Evolutionary conservation across 2,797 vertebrate species (phyloP).

Genomic region (Podarcis siculus): DNA sequence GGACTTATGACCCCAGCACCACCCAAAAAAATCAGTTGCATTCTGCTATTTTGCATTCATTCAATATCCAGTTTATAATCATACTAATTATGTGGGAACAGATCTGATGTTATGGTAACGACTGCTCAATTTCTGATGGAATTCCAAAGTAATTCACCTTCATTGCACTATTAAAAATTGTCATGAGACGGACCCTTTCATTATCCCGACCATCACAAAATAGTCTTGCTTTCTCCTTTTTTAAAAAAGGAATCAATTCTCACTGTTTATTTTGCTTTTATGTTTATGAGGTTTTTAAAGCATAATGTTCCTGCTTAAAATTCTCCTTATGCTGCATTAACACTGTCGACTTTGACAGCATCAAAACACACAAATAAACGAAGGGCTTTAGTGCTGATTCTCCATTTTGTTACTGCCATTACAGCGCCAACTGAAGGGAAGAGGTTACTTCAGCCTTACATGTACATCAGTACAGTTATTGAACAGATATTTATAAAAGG

Average conservation of each 20-base stretch:
- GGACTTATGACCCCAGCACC: no score
- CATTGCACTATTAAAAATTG: conserved; percentile 77
- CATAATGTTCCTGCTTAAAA: conserved; percentile 74
- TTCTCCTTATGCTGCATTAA: conserved; percentile 71
- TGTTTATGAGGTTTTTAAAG: conserved; percentile 74
- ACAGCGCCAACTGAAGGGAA: conserved; percentile 32
- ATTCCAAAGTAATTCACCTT: conserved; percentile 73
- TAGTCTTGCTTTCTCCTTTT: conserved; percentile 59
- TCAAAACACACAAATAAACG: conserved; percentile 74
- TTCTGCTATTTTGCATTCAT: conserved; percentile 77
- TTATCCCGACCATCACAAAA: conserved; percentile 64
- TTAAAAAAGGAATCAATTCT: conserved; percentile 60
- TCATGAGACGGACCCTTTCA: conserved; percentile 71
- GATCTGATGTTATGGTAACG: conserved; percentile 75
- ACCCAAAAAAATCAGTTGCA: conserved; percentile 5
- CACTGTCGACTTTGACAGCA: conserved; percentile 66
- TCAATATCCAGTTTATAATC: conserved; percentile 74
- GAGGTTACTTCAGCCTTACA: conserved; percentile 61
- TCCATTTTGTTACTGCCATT: conserved; percentile 70
- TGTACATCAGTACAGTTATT: conserved; percentile 62
- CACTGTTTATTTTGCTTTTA: conserved; percentile 71
- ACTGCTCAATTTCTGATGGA: conserved; percentile 64
- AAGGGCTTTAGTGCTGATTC: conserved; percentile 60
- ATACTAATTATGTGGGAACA: conserved; percentile 73
- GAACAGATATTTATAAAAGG: conserved; percentile 59